Conservation (phyloP, 2,888 invertebrate genomes). For the Leucophora obtusa region DNA sequence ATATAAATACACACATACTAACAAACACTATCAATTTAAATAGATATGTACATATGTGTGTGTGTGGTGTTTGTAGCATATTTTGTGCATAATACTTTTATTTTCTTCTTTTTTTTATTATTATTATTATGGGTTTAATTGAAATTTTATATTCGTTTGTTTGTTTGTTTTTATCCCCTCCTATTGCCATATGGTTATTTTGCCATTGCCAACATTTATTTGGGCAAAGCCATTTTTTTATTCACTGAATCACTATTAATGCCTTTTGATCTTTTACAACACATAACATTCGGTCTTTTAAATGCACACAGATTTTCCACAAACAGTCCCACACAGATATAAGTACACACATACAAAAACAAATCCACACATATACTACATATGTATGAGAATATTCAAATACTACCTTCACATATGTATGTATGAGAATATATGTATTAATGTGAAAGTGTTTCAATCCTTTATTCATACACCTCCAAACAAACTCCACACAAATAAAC, state of each 20-base stretch:
- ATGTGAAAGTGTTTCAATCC: not conserved
- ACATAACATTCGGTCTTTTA: conserved; percentile 34
- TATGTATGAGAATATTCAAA: not conserved
- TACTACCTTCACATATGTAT: conserved; percentile 5
- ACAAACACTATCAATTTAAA: not conserved
- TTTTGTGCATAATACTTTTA: conserved; percentile 31
- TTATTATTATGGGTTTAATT: conserved; percentile 51
- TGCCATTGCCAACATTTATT: conserved; percentile 54
- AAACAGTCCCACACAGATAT: conserved; percentile 19
- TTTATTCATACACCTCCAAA: conserved; percentile 11
- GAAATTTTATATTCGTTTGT: conserved; percentile 29
- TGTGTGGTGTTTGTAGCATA: not conserved
- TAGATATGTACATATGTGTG: not conserved
- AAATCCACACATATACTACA: no score
- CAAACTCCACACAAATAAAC: conserved; percentile 11
- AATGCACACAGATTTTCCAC: conserved; percentile 23
- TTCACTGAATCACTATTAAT: conserved; percentile 58
- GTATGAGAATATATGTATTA: conserved; percentile 2
- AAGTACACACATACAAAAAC: no score
- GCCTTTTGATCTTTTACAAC: conserved; percentile 62
- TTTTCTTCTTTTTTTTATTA: conserved; percentile 19
- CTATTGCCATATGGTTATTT: conserved; percentile 29
- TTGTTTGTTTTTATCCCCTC: not conserved
- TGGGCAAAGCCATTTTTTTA: conserved; percentile 45
- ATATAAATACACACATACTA: no score